Base-by-base conservation (phyloP, 2,888 invertebrate genomes). In the Tetragonula carbonaria region DNA sequence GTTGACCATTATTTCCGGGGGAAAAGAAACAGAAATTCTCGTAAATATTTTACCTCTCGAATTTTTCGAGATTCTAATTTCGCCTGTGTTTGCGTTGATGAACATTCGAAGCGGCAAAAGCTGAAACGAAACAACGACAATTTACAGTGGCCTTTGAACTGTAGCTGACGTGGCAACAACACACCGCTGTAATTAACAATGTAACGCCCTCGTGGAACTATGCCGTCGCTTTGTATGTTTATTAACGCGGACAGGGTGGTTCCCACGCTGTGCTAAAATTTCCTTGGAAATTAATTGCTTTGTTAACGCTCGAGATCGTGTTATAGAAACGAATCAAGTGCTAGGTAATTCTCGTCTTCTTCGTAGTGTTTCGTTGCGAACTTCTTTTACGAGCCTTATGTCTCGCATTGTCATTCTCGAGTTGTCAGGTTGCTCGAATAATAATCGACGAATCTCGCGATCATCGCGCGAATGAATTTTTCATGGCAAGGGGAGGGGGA, bases 391-490 rank as follows among this genome's bases (percentile, higher is more conserved):
- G 57, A n/a, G 21, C 4, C 4, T 57, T 4, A 33, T 33, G 33
- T 13, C 13, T 57, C n/a, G 13, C 57, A 0, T 23, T 18, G 14
- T 16, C 16, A 33, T 33, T 33, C 2, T 13, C 3, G 21, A 55
- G 21, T 57, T 8, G n/a, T n/a, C 13, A 0, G n/a, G 0, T 33
- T 33, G 8, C 28, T 33, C 5, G 51, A 45, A 55, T 57, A 21
- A 28, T 33, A 21, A 28, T 33, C 53, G 57, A 51, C 33, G 57
- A 62, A 74, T 16, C 8, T 16, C 8, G 13, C 23, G 51, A 57
- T 21, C 62, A 5, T 51, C 59, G 14, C 21, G 71, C 50, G 50
- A 66, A 77, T 74, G 74, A 83, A 76, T 70, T 75, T 65, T 84
- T 85, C 23, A 57, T 53, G 21, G 8, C 45, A 45, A 28, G 28